Base-by-base conservation (phyloP, 2,113 vertebrate species). In the Dipodomys stephensi region DNA sequence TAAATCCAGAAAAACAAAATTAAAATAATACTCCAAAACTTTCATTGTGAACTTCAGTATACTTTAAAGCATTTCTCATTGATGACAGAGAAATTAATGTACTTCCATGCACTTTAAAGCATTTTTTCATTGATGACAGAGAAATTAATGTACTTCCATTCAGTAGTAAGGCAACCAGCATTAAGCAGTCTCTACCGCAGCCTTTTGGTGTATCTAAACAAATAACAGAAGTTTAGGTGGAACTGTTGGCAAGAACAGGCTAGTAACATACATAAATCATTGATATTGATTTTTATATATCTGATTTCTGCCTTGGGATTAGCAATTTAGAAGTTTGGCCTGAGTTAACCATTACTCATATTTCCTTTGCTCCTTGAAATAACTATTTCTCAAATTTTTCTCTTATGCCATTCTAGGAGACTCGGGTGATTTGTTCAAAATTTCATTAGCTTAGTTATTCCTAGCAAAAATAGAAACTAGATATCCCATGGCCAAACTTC, bases 241-340 rank as follows among this genome's bases (percentile, higher is more conserved):
- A 89, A n/a, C 4, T 76, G 44, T 65, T 86, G 73, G 67, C 57
- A 78, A n/a, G 30, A 90, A 44, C 39, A 67, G 68, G 18, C 19
- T 25, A 81, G 60, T n/a, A 44, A 27, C 39, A 25, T 18, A 15
- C 13, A 53, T 16, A 44, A 82, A 74, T 88, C 71, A 22, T 46
- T 90, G 28, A 5, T 46, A 93, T 85, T 85, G 64, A 79, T 85
- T 95, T 94, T 64, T 85, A 0, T 74, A n/a, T 32, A 64, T 83
- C 7, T 83, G 85, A 79, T 85, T 88, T 85, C 60, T 85, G n/a
- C 49, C 25, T 85, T n/a, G 32, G 62, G 28, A 81, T 93, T 92
- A 67, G 18, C 25, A 71, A 23, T 15, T 92, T 30, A 78, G 74
- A 92, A 57, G 35, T 68, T 1, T 2, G 11, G 49, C 27, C 30